phyloP scores from a whole-genome alignment of 2,797 vertebrate genomes.

The Crenuchus spilurus region DNA sequence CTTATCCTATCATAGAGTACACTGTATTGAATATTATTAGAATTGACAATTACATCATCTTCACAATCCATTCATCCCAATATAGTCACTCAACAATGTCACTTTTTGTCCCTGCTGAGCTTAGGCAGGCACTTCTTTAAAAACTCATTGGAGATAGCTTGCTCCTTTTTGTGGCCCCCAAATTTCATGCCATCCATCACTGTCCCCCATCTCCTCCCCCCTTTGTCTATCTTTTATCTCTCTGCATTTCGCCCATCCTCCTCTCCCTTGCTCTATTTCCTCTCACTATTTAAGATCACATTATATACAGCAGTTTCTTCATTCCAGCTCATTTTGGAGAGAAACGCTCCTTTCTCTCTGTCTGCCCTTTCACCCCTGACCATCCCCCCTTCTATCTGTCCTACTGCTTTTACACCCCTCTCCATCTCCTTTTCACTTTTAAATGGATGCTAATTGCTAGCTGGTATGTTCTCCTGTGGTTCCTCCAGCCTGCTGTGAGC shows the following conservation, averaged over 20 bases:
- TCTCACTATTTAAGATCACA: slow-evolving; percentile 70
- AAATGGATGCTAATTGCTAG: slow-evolving; percentile 60
- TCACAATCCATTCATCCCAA: too few relatives aligned
- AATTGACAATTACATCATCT: too few relatives aligned
- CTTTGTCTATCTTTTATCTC: slow-evolving; percentile 68
- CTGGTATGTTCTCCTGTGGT: slow-evolving; percentile 67
- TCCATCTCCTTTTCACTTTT: slow-evolving; percentile 60
- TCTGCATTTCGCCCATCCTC: slow-evolving; percentile 56
- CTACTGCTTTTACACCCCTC: slow-evolving; percentile 39
- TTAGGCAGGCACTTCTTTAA: slow-evolving; percentile 38
- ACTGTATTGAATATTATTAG: too few relatives aligned
- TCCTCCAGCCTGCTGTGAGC: slow-evolving; percentile 55
- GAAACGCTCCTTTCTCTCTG: slow-evolving; percentile 70
- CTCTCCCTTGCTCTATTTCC: slow-evolving; percentile 47
- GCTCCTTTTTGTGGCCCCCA: slow-evolving; percentile 60
- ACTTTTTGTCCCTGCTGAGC: slow-evolving; percentile 10
- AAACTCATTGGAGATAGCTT: slow-evolving; percentile 52
- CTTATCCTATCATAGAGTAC: too few relatives aligned
- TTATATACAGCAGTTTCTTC: slow-evolving; percentile 79
- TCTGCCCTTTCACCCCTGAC: slow-evolving; percentile 63
- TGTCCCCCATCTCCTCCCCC: slow-evolving; percentile 72
- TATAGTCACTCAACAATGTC: background rate
- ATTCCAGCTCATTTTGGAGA: slow-evolving; percentile 77
- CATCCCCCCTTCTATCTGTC: slow-evolving; percentile 2
- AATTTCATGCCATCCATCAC: slow-evolving; percentile 72